Conservation (phyloP, 2,888 invertebrate species). For the Acleris emargana region DNA sequence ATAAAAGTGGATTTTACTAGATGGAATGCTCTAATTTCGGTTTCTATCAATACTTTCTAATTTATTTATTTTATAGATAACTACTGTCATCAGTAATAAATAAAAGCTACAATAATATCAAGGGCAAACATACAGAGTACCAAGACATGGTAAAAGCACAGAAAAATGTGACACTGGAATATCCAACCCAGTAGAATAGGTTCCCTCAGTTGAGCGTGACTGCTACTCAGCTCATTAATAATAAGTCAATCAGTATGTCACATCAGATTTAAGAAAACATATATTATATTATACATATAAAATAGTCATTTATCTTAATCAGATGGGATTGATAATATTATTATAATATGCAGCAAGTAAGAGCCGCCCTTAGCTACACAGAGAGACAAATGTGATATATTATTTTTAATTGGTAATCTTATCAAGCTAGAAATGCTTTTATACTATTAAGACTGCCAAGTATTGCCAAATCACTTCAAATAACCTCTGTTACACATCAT, state of each 20-base stretch:
- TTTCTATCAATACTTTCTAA: slow-evolving; percentile 50
- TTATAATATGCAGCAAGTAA: slow-evolving; percentile 33
- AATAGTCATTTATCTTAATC: slow-evolving; percentile 36
- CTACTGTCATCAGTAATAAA: slow-evolving; percentile 14
- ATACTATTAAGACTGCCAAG: slow-evolving; percentile 43
- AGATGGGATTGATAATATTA: slow-evolving; percentile 35
- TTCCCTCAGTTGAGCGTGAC: slow-evolving; percentile 13
- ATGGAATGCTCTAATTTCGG: slow-evolving; percentile 72
- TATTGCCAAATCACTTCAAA: slow-evolving; percentile 54
- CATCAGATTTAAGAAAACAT: slow-evolving; percentile 34
- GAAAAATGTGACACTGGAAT: slow-evolving; percentile 17
- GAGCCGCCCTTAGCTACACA: slow-evolving; percentile 34
- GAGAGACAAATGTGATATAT: slow-evolving; percentile 36
- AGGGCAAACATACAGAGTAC: slow-evolving; percentile 20
- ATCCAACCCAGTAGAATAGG: slow-evolving; percentile 9
- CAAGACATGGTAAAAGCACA: slow-evolving; percentile 19
- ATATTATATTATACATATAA: slow-evolving; percentile 37
- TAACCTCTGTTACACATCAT: slow-evolving; percentile 48
- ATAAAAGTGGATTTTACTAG: slow-evolving; percentile 58
- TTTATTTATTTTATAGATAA: slow-evolving; percentile 30
- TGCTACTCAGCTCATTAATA: slow-evolving; percentile 19
- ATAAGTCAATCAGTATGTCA: slow-evolving; percentile 31
- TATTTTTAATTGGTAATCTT: slow-evolving; percentile 33
- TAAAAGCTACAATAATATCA: slow-evolving; percentile 17
- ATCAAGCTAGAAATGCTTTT: slow-evolving; percentile 35